A percentile compares a stretch with the other conserved stretches of the same genome.
Evolutionary conservation across 2,797 vertebrate genomes (phyloP).

Genomic region (Sarcoramphus papa): DNA sequence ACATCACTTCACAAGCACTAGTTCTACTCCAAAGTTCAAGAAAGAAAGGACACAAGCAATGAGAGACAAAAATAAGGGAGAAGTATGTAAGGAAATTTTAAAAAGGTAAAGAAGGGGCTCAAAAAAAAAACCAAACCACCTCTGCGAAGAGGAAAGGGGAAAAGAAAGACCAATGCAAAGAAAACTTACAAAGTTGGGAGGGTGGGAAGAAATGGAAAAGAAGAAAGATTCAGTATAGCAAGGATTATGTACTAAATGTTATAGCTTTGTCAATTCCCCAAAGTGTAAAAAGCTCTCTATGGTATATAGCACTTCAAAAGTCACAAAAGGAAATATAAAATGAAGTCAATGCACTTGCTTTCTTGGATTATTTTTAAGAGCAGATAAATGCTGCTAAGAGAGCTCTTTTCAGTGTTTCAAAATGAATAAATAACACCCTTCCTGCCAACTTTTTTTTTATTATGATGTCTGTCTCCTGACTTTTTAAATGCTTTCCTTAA

Average conservation of each 20-base stretch:
- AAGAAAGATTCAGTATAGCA: neutral
- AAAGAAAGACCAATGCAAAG: neutral
- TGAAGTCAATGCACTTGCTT: constrained; percentile 55
- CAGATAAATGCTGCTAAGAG: constrained; percentile 51
- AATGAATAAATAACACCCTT: constrained; percentile 69
- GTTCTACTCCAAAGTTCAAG: neutral
- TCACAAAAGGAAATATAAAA: constrained; percentile 54
- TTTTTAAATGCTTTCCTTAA: constrained; percentile 68
- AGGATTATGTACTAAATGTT: constrained; percentile 2
- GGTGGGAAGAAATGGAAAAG: neutral
- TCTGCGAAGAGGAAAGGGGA: neutral
- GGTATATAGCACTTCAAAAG: constrained; percentile 57
- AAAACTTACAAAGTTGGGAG: neutral
- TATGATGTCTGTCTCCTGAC: constrained; percentile 50
- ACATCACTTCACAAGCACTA: neutral
- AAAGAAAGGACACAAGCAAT: neutral
- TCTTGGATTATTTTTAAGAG: neutral
- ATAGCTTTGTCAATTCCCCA: constrained; percentile 32
- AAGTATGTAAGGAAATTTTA: neutral
- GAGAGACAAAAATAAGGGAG: neutral
- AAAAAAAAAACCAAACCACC: too few species aligned
- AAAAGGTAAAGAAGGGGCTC: neutral
- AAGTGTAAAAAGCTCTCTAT: constrained; percentile 16
- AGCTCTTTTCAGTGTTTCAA: constrained; percentile 49
- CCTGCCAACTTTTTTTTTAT: constrained; percentile 47